Evolutionary conservation across 2,113 vertebrate species (phyloP).

Genomic region (Rhizomys pruinosus): DNA sequence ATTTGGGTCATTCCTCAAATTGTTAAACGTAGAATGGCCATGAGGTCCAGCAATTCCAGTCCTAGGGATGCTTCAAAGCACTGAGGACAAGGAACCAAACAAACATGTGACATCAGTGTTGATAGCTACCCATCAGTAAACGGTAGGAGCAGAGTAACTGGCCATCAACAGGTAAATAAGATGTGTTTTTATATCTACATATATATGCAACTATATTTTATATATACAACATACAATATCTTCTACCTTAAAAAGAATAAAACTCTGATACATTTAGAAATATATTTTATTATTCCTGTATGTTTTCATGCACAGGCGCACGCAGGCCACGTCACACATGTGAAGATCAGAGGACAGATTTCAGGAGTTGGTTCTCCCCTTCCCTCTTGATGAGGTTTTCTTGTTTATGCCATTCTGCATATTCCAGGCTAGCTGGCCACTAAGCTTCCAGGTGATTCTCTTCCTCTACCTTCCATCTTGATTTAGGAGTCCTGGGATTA

Average conservation of each 20-base stretch:
- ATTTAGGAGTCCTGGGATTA: too few relatives aligned
- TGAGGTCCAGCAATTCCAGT: background rate
- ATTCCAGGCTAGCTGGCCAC: background rate
- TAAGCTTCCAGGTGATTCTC: background rate
- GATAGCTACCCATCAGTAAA: background rate
- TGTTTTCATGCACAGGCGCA: background rate
- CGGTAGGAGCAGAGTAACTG: background rate
- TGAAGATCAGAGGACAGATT: background rate
- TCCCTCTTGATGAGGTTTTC: background rate
- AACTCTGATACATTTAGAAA: background rate
- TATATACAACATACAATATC: background rate
- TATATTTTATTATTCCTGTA: background rate
- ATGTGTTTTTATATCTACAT: background rate
- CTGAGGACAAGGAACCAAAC: background rate
- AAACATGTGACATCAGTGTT: background rate
- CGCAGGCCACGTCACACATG: background rate
- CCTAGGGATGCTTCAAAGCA: background rate
- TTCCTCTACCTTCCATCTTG: background rate
- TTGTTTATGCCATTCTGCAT: background rate
- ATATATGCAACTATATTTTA: background rate
- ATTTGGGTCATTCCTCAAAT: background rate
- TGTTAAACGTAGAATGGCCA: background rate
- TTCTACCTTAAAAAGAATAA: conserved; percentile 4
- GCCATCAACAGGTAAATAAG: conserved; percentile 4
- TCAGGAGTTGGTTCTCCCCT: background rate